Base-by-base conservation (phyloP, 1,140 invertebrate species). In the Gonatopus flavifemur region DNA sequence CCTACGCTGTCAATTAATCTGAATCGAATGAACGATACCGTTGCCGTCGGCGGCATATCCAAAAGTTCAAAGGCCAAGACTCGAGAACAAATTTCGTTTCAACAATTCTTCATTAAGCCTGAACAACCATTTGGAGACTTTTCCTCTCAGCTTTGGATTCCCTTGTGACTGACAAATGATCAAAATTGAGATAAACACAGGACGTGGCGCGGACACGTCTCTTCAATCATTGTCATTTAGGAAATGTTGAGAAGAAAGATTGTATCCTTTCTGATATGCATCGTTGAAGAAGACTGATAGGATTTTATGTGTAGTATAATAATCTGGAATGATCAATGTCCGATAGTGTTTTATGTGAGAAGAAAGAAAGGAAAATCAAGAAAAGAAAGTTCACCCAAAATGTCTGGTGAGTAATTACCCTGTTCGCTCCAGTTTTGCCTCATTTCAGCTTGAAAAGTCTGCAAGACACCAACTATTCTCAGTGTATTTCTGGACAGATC, bases 1-100 rank as follows among this genome's bases (percentile, higher is more conserved):
- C n/a, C 32, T 15, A 33, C 7, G 7, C 12, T 15, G 55, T 15
- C 30, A 47, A 54, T n/a, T n/a, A n/a, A n/a, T n/a, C n/a, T n/a
- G n/a, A n/a, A n/a, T n/a, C n/a, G n/a, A n/a, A n/a, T n/a, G n/a
- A n/a, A n/a, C n/a, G n/a, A n/a, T n/a, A n/a, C n/a, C n/a, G n/a
- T n/a, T n/a, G n/a, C n/a, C n/a, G n/a, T n/a, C n/a, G n/a, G n/a
- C n/a, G n/a, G n/a, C n/a, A n/a, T n/a, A n/a, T n/a, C n/a, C n/a
- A n/a, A n/a, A n/a, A n/a, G n/a, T n/a, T n/a, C n/a, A n/a, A n/a
- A n/a, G n/a, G n/a, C n/a, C n/a, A n/a, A n/a, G n/a, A n/a, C n/a
- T n/a, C n/a, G n/a, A n/a, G n/a, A n/a, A n/a, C n/a, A n/a, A n/a
- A n/a, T n/a, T n/a, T n/a, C n/a, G 32, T 33, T 12, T 28, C 32